Evolutionary conservation across 64 coral and sea anemone genomes (phyloP).

Genomic region (Trachythela sp.): DNA sequence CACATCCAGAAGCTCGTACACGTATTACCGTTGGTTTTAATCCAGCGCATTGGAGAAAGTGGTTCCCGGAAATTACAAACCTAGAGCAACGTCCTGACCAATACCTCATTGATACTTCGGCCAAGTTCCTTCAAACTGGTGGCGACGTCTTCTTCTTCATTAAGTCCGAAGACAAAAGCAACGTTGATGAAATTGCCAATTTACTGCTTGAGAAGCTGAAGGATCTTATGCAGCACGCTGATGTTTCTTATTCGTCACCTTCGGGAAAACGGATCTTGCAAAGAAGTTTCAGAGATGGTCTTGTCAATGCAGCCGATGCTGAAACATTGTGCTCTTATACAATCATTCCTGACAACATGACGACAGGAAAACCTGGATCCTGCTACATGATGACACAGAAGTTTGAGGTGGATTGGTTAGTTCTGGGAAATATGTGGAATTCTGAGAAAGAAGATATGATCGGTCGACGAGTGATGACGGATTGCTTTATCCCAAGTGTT

Average conservation of each 20-base stretch:
- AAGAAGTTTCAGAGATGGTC: slow-evolving; percentile 64
- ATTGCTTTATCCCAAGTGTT: background rate
- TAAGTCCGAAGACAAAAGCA: slow-evolving; percentile 34
- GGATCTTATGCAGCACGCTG: slow-evolving; percentile 11
- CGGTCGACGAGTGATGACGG: background rate
- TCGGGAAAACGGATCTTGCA: slow-evolving; percentile 61
- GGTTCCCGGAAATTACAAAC: slow-evolving; percentile 52
- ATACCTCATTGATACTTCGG: slow-evolving; percentile 39
- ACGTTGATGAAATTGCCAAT: slow-evolving; percentile 38
- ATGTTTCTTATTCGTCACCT: slow-evolving; percentile 48
- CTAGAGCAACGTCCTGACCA: slow-evolving; percentile 29
- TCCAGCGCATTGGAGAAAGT: slow-evolving; percentile 59
- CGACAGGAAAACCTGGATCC: background rate
- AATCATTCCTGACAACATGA: background rate
- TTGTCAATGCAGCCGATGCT: slow-evolving; percentile 62
- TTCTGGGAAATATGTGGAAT: slow-evolving; percentile 15
- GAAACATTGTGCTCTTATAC: slow-evolving; percentile 60
- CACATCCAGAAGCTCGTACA: slow-evolving; percentile 42
- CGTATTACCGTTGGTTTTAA: slow-evolving; percentile 67
- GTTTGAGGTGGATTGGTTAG: slow-evolving; percentile 31
- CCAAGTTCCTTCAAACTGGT: slow-evolving; percentile 75
- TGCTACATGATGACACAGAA: slow-evolving; percentile 30
- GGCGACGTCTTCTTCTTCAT: slow-evolving; percentile 69
- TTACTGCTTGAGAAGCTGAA: slow-evolving; percentile 34
- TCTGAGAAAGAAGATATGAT: slow-evolving; percentile 36